Evolutionary conservation across 2,113 vertebrate species (phyloP).

Genomic region (Ursus arctos): DNA sequence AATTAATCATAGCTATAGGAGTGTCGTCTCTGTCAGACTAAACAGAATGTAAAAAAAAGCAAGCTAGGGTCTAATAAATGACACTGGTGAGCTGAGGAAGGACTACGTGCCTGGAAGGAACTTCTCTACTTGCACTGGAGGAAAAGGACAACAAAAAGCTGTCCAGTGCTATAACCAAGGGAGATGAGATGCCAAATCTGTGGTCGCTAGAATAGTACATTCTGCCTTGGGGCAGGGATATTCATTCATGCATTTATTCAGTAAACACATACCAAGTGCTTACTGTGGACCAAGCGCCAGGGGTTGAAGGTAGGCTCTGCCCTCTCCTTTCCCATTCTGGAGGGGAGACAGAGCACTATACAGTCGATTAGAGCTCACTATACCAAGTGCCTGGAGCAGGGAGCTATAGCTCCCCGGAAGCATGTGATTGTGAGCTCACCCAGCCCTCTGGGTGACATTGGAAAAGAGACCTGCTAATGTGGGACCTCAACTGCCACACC

Average conservation of each 20-base stretch:
- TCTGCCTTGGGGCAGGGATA: background rate
- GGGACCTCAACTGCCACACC: background rate
- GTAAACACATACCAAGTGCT: background rate
- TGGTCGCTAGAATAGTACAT: no score
- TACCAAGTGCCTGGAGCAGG: background rate
- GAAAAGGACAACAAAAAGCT: background rate
- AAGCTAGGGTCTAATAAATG: background rate
- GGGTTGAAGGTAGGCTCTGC: background rate
- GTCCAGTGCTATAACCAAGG: background rate
- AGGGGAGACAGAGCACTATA: background rate
- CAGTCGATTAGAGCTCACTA: background rate
- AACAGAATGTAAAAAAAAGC: background rate
- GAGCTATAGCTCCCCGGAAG: background rate
- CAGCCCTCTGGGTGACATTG: background rate
- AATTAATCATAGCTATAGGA: background rate
- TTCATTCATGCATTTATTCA: background rate
- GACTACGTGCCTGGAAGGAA: background rate
- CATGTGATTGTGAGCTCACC: background rate
- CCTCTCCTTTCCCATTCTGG: background rate
- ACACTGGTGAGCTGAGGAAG: background rate
- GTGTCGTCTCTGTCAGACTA: background rate
- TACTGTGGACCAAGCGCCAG: background rate
- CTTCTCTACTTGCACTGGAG: background rate
- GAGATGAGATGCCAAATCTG: background rate
- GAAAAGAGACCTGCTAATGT: background rate